Conservation (phyloP, 2,113 vertebrate species). For the Aptenodytes forsteri region DNA sequence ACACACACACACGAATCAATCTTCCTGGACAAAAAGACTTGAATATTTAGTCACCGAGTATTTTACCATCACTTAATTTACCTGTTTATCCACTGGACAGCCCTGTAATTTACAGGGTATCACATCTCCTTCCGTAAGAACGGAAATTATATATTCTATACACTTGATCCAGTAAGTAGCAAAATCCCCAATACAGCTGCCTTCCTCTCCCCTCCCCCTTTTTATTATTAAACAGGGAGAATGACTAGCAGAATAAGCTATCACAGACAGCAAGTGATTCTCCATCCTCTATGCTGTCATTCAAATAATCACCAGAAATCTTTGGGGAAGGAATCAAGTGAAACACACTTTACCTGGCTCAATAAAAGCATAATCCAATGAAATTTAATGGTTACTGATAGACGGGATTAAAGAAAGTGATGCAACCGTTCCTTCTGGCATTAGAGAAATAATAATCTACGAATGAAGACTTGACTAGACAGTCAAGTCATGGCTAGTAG, state of each 20-base stretch:
- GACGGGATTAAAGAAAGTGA: neutral
- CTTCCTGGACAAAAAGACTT: neutral
- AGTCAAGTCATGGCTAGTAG: neutral
- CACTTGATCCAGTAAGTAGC: neutral
- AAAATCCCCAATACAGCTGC: neutral
- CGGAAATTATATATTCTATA: neutral
- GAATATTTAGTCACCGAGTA: neutral
- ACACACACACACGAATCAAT: neutral
- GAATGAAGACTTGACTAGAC: neutral
- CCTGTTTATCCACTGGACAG: neutral
- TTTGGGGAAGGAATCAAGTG: neutral
- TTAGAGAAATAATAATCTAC: neutral
- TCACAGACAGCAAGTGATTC: neutral
- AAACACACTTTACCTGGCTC: neutral
- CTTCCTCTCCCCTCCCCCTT: neutral
- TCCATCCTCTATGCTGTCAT: neutral
- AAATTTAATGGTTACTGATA: neutral
- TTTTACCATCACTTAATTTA: neutral
- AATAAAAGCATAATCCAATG: neutral
- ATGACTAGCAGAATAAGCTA: neutral
- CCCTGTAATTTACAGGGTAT: neutral
- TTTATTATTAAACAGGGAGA: neutral
- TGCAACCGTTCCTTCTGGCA: neutral
- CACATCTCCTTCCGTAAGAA: neutral
- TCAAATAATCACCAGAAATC: neutral